A percentile compares a stretch with the other conserved stretches of the same genome.
These are phyloP conservation scores for Tauraco hartlaubi DNA, from an alignment of 2,797 vertebrate genomes.

Conservation along the genomic window DNA sequence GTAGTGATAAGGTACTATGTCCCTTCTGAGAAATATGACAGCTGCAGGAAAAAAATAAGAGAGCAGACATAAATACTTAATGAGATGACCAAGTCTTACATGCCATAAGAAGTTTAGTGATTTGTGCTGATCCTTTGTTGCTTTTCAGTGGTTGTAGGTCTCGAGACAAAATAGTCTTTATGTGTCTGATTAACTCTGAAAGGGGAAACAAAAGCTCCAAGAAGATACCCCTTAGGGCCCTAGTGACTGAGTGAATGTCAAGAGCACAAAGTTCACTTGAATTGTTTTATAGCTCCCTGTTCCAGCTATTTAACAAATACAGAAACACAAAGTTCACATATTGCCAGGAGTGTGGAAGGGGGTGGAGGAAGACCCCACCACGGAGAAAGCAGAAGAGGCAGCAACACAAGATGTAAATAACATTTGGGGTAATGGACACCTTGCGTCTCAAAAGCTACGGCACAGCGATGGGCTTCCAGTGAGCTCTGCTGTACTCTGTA, in stretches of 20 bases:
- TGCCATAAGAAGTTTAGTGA: background rate
- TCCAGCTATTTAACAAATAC: background rate
- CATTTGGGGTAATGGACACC: background rate
- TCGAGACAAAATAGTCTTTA: conserved; percentile 25
- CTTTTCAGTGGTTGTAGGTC: conserved; percentile 1
- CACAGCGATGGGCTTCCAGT: background rate
- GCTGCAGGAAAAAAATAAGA: background rate
- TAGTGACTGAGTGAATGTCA: background rate
- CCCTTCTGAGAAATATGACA: conserved; percentile 18
- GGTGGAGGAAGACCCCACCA: background rate
- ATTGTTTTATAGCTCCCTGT: background rate
- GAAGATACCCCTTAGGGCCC: conserved; percentile 13
- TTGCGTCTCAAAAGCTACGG: background rate
- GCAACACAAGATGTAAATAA: background rate
- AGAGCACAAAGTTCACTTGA: conserved; percentile 16
- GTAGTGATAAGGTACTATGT: background rate
- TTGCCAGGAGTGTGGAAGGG: background rate
- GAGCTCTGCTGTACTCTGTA: background rate
- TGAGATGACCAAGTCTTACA: conserved; percentile 36
- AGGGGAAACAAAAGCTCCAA: conserved; percentile 25
- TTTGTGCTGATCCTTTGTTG: conserved; percentile 23
- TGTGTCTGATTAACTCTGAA: conserved; percentile 43
- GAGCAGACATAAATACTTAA: conserved; percentile 49
- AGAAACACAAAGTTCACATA: background rate
- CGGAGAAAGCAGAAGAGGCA: background rate